A percentile compares a stretch with the other conserved stretches of the same genome.
phyloP scores from a whole-genome alignment of 2,113 vertebrate species.

The Oxyura jamaicensis region DNA sequence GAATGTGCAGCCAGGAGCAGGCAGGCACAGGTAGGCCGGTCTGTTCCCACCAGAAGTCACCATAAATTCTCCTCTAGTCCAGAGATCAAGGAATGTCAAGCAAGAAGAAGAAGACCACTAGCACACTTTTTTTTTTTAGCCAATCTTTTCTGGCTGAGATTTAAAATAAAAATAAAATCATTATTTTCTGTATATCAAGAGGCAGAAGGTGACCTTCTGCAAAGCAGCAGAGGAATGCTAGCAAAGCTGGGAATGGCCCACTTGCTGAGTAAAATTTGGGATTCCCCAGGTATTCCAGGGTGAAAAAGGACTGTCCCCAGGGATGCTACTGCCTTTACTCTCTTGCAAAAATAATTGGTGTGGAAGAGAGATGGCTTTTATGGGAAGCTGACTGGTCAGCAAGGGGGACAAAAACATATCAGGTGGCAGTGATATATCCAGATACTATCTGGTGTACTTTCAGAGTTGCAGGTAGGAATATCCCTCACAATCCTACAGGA shows the following conservation, averaged over 20 bases:
- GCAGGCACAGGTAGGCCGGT: neutral
- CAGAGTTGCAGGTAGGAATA: neutral
- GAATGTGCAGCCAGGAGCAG: neutral
- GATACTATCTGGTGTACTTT: neutral
- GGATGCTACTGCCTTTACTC: neutral
- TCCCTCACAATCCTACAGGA: neutral
- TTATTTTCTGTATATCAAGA: neutral
- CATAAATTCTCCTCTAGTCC: neutral
- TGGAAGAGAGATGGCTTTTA: neutral
- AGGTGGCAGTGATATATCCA: neutral
- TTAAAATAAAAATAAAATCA: neutral
- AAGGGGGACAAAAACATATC: neutral
- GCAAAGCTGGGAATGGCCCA: fast-evolving
- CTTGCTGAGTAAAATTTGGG: neutral
- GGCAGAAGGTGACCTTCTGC: neutral
- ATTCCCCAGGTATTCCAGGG: neutral
- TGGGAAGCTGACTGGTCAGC: neutral
- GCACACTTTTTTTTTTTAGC: neutral
- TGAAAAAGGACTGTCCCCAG: neutral
- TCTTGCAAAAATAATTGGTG: neutral
- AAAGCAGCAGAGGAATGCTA: neutral
- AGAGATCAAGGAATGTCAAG: neutral
- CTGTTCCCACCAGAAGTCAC: neutral
- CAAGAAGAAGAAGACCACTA: neutral
- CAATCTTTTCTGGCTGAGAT: neutral